phyloP scores from a whole-genome alignment of 2,888 invertebrate species.

The Sinopyrophorus schimmeli region DNA sequence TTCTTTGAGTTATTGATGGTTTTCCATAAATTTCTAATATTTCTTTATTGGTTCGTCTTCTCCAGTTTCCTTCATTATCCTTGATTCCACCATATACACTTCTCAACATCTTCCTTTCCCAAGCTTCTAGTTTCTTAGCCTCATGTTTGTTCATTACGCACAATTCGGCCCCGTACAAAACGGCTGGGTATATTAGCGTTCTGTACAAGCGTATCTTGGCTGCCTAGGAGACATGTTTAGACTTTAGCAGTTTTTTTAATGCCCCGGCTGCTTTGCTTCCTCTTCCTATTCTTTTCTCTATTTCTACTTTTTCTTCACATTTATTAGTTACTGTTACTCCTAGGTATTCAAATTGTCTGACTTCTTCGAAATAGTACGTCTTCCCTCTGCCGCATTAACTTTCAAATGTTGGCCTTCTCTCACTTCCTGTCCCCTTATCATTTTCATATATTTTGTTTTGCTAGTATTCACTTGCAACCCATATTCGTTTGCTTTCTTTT shows the following conservation, averaged over 20 bases:
- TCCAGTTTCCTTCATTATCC: conserved; percentile 10
- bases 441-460: conserved; percentile 1
- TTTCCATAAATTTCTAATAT: conserved; percentile 9
- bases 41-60: conserved; percentile 15
- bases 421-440: background rate
- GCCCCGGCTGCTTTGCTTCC: background rate
- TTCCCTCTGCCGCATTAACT: background rate
- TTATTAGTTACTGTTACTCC: conserved; percentile 1
- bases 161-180: conserved; percentile 9
- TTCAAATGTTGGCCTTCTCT: background rate
- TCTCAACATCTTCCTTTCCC: conserved; percentile 19
- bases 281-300: too few species aligned
- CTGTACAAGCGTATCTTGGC: conserved; percentile 14
- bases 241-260: conserved; percentile 6
- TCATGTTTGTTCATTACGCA: conserved; percentile 14
- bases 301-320: too few species aligned
- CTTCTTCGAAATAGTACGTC: conserved; percentile 1
- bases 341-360: conserved; percentile 1
- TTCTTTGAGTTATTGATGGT: conserved; percentile 6
- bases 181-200: conserved; percentile 6
- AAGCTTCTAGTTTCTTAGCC: conserved; percentile 15
- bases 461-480: conserved; percentile 3
- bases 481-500: conserved; percentile 4
- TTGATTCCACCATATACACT: conserved; percentile 11
- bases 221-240: conserved; percentile 12